Evolutionary conservation across 2,888 invertebrate genomes (phyloP).

Genomic region (Scaptomyza tumidula): DNA sequence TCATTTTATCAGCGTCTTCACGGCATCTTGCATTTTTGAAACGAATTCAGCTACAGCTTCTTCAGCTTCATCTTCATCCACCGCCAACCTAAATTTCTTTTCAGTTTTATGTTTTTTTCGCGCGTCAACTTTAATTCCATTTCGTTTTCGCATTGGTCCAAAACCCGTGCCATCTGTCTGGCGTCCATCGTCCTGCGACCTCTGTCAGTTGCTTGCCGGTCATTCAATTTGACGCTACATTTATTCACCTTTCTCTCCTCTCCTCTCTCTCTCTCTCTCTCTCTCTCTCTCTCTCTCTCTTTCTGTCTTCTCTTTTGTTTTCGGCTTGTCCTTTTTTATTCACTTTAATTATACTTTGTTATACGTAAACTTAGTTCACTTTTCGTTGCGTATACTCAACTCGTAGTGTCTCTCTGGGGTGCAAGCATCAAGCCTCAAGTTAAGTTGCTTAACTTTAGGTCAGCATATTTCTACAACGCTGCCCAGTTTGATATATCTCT

Average conservation of each 20-base stretch:
- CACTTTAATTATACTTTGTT: conserved; percentile 63
- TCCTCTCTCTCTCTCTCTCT: conserved; percentile 1
- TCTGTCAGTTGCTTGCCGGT: conserved; percentile 51
- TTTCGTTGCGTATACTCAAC: conserved; percentile 53
- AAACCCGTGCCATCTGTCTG: conserved; percentile 24
- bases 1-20: conserved; percentile 78
- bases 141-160: conserved; percentile 37
- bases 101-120: conserved; percentile 3
- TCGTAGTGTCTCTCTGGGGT: conserved; percentile 20
- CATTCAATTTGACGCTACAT: conserved; percentile 78
- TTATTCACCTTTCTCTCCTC: conserved; percentile 54
- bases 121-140: conserved; percentile 68
- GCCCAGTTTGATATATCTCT: conserved; percentile 40
- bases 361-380: not conserved
- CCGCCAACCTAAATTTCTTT: conserved; percentile 23
- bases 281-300: conserved; percentile 5
- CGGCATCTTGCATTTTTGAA: conserved; percentile 76
- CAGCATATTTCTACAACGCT: conserved; percentile 17
- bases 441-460: conserved; percentile 17
- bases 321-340: conserved; percentile 5
- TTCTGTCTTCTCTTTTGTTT: conserved; percentile 14
- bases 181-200: not conserved
- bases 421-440: conserved; percentile 13
- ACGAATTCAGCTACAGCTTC: conserved; percentile 48
- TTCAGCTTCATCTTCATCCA: conserved; percentile 4